phyloP scores from a whole-genome alignment of 2,797 vertebrate species.

The Pangasius macronema region DNA sequence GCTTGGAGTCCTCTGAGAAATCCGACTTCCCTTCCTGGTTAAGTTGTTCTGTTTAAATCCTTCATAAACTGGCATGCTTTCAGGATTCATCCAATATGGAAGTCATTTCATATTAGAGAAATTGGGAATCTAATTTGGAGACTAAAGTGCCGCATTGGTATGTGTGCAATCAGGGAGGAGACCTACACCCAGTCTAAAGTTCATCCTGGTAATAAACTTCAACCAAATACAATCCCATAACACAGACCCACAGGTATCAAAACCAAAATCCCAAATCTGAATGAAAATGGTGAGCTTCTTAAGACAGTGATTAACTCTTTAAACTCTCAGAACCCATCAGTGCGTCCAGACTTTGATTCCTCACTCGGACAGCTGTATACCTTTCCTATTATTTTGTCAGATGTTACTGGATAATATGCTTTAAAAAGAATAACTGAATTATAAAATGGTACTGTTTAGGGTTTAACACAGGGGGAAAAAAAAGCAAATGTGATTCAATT shows the following conservation, averaged over 20 bases:
- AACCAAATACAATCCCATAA: not conserved
- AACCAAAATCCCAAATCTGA: not conserved
- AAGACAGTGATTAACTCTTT: not conserved
- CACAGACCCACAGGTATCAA: not conserved
- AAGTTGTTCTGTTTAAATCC: not conserved
- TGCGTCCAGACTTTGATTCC: not conserved
- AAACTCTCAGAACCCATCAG: not conserved
- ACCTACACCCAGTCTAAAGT: slow-evolving; percentile 4
- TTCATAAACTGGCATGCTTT: not conserved
- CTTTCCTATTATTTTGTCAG: not conserved
- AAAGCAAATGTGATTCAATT: slow-evolving; percentile 1
- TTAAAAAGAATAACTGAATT: not conserved
- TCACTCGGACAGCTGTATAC: not conserved
- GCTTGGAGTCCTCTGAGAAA: slow-evolving; percentile 6
- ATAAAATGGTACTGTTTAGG: not conserved
- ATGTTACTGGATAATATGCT: not conserved
- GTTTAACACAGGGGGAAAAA: not conserved
- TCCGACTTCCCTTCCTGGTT: not conserved
- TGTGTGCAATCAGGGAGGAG: not conserved
- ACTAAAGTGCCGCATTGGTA: not conserved
- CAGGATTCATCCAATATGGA: not conserved
- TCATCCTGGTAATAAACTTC: not conserved
- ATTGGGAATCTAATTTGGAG: not conserved
- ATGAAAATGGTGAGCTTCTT: not conserved
- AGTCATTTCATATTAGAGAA: not conserved